Conservation (phyloP, 2,113 vertebrate genomes). For the Aegotheles bennettii region DNA sequence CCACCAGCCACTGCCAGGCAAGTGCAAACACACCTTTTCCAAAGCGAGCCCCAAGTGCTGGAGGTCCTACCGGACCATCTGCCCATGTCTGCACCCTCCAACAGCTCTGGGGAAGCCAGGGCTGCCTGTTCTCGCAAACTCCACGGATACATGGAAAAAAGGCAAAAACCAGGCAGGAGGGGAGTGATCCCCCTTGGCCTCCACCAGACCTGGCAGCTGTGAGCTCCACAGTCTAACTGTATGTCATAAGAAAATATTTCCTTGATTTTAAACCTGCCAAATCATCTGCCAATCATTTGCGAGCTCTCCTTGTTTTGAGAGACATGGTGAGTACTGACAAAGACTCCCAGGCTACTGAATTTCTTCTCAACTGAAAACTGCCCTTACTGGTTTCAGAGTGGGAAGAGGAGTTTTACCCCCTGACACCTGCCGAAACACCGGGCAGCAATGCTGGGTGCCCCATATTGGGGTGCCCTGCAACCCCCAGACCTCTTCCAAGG, state of each 20-base stretch:
- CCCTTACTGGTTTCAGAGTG: neutral
- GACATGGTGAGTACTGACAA: neutral
- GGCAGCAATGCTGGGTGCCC: fast-evolving
- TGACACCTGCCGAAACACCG: neutral
- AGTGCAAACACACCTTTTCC: neutral
- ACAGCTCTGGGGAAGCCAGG: neutral
- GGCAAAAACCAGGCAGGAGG: neutral
- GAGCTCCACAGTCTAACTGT: neutral
- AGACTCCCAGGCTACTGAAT: neutral
- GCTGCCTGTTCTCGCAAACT: neutral
- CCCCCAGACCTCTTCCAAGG: neutral
- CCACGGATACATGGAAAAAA: neutral
- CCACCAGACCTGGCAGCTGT: neutral
- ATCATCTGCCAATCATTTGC: too few species aligned
- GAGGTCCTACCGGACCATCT: neutral
- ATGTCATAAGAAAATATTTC: neutral
- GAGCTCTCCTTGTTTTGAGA: neutral
- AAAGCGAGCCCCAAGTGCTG: neutral
- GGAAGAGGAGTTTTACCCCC: neutral
- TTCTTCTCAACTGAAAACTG: neutral
- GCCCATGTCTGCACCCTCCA: fast-evolving
- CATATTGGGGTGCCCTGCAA: neutral
- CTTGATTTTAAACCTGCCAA: neutral
- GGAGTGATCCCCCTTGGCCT: neutral
- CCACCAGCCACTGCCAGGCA: neutral